Conservation (phyloP, 2,888 invertebrate species). For the Drosophila kambysellisi region DNA sequence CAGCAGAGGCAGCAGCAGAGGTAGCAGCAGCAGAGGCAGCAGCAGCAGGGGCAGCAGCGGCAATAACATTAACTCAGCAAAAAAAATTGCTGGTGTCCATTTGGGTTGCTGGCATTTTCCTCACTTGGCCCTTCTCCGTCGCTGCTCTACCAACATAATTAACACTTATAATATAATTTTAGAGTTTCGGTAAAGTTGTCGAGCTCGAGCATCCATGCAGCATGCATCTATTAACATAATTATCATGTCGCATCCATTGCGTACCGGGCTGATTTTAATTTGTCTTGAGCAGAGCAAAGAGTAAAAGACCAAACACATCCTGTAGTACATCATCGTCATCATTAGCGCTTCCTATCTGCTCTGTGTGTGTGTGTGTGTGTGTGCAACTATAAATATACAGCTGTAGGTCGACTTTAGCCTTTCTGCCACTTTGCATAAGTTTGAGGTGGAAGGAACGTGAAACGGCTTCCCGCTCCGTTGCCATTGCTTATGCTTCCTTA, state of each 20-base stretch:
- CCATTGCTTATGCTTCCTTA: slow-evolving; percentile 71
- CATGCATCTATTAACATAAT: slow-evolving; percentile 74
- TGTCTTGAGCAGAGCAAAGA: slow-evolving; percentile 68
- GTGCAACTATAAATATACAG: slow-evolving; percentile 20
- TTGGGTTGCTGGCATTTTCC: slow-evolving; percentile 8
- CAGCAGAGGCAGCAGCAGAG: slow-evolving; percentile 9
- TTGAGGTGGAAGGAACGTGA: slow-evolving; percentile 38
- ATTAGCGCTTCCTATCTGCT: slow-evolving; percentile 71
- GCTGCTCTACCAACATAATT: slow-evolving; percentile 61
- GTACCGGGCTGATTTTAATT: slow-evolving; percentile 73
- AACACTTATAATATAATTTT: slow-evolving; percentile 76
- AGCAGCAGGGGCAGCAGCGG: slow-evolving; percentile 5
- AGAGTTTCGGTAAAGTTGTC: slow-evolving; percentile 61
- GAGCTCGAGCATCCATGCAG: slow-evolving; percentile 53
- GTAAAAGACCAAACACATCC: slow-evolving; percentile 75
- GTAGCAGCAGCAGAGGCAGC: slow-evolving; percentile 9
- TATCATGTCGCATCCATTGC: slow-evolving; percentile 67
- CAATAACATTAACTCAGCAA: slow-evolving; percentile 36
- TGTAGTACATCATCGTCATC: slow-evolving; percentile 80
- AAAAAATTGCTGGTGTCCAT: slow-evolving; percentile 42
- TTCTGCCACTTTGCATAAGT: slow-evolving; percentile 71
- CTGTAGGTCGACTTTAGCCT: slow-evolving; percentile 25
- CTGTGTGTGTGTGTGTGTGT: neutral
- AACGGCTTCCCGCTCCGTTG: slow-evolving; percentile 50
- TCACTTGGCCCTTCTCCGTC: neutral